Conservation (phyloP, 2,888 invertebrate genomes). For the Endotricha flammealis region DNA sequence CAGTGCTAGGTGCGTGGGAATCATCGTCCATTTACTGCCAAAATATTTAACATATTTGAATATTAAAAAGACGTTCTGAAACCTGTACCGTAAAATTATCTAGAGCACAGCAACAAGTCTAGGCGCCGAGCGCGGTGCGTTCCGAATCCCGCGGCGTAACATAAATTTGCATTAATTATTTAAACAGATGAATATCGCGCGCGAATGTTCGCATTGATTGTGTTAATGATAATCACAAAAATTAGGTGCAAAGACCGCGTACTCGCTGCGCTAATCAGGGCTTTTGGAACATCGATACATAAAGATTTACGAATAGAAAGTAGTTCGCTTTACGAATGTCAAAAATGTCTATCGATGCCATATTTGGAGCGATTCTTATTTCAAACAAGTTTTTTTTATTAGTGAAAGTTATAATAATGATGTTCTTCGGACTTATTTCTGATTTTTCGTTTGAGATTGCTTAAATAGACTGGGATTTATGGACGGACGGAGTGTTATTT, state of each 20-base stretch:
- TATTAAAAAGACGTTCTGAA: constrained; percentile 11
- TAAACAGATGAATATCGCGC: constrained; percentile 46
- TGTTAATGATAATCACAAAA: constrained; percentile 38
- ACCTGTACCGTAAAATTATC: constrained; percentile 16
- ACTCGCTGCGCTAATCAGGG: background rate
- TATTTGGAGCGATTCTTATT: constrained; percentile 7
- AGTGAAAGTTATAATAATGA: constrained; percentile 44
- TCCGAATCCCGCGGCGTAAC: constrained; percentile 31
- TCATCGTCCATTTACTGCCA: constrained; percentile 6
- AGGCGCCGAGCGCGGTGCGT: constrained; percentile 23
- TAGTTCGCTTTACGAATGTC: constrained; percentile 5
- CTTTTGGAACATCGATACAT: background rate
- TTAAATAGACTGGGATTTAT: constrained; percentile 76
- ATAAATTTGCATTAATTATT: constrained; percentile 60
- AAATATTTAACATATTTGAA: constrained; percentile 12
- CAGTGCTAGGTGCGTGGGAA: constrained; percentile 6
- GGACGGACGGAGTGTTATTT: constrained; percentile 72
- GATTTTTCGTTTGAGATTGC: constrained; percentile 72
- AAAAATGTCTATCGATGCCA: constrained; percentile 1
- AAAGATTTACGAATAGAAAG: constrained; percentile 7
- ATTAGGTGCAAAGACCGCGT: constrained; percentile 11
- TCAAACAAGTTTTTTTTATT: constrained; percentile 27
- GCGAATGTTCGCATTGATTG: constrained; percentile 48
- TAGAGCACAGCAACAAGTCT: constrained; percentile 29
- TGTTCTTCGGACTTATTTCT: constrained; percentile 64